These are phyloP conservation scores for Sorex fumeus DNA, from an alignment of 2,113 vertebrate species.

Conservation along the genomic window DNA sequence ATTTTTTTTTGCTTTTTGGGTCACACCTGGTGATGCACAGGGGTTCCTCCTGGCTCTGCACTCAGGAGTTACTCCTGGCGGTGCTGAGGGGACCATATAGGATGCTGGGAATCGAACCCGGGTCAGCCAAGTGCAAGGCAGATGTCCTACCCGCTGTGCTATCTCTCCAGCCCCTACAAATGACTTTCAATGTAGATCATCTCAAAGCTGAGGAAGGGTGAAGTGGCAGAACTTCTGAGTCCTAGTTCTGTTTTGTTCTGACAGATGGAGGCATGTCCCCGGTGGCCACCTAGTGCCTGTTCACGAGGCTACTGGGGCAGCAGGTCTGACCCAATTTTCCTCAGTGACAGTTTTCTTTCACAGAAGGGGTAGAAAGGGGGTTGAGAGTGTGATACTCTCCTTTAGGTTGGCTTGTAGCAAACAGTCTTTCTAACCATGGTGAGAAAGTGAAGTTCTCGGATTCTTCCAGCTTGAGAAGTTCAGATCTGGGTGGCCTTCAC, in stretches of 20 bases:
- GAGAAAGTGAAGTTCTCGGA: neutral
- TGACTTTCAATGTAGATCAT: neutral
- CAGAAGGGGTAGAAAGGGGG: neutral
- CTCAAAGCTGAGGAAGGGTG: neutral
- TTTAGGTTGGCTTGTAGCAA: neutral
- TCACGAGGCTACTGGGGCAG: neutral
- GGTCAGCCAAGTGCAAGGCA: too few species aligned
- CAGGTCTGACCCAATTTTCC: neutral
- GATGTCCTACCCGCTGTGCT: too few species aligned
- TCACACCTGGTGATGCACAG: too few species aligned
- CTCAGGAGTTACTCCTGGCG: too few species aligned
- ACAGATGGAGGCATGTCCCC: neutral
- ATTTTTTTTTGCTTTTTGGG: too few species aligned
- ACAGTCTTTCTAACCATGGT: neutral
- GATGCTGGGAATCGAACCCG: too few species aligned
- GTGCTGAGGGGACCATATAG: too few species aligned
- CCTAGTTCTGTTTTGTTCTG: neutral
- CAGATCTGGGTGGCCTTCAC: too few species aligned
- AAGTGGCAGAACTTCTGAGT: neutral
- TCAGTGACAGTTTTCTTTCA: neutral
- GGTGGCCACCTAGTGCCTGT: neutral
- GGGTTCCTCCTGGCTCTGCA: too few species aligned
- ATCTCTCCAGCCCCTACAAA: too few species aligned
- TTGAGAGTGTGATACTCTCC: neutral
- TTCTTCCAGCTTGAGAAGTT: neutral